phyloP scores from a whole-genome alignment of 2,888 invertebrate genomes.

The Lasioglossum malachurum region DNA sequence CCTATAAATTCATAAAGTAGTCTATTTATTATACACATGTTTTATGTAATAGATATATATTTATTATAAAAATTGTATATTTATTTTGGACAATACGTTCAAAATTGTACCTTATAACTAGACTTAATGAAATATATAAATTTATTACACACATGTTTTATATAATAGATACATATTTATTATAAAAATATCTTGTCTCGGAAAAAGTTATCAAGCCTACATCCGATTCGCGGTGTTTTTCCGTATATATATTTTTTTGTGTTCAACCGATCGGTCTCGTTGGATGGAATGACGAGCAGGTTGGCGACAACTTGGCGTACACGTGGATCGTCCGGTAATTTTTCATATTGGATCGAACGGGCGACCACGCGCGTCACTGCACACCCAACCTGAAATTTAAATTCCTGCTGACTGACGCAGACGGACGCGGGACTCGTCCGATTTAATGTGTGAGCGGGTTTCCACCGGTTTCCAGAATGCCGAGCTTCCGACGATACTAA shows the following conservation, averaged over 20 bases:
- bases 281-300: constrained; percentile 25
- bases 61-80: no score
- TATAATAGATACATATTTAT: no score
- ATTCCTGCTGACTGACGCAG: constrained; percentile 40
- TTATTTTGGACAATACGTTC: no score
- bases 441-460: constrained; percentile 38
- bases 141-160: no score
- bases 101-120: no score
- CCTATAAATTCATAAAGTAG: no score
- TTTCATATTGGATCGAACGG: constrained; percentile 47
- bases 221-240: background rate
- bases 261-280: background rate
- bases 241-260: background rate
- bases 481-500: constrained; percentile 20
- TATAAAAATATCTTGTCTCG: no score
- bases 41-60: no score
- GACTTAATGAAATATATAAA: no score
- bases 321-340: constrained; percentile 29
- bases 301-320: constrained; percentile 40
- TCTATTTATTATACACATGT: no score
- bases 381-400: constrained; percentile 47
- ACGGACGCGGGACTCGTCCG: constrained; percentile 16
- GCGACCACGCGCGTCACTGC: constrained; percentile 26
- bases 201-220: no score
- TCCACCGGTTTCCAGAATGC: constrained; percentile 13